phyloP scores from a whole-genome alignment of 2,888 invertebrate genomes.

The Nomada lathburiana region DNA sequence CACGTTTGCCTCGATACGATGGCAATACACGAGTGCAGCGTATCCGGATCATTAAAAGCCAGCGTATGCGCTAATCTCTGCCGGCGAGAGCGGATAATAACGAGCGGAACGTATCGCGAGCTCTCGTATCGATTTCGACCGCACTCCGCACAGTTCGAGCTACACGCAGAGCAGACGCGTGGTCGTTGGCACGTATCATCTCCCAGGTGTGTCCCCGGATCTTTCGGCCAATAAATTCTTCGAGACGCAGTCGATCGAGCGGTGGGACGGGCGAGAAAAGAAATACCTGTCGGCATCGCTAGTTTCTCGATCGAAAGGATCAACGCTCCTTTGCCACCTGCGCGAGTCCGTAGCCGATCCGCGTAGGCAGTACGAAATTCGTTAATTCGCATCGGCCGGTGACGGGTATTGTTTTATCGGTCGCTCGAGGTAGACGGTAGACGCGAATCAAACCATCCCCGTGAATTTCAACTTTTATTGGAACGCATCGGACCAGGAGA shows the following conservation, averaged over 20 bases:
- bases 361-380: too few species aligned
- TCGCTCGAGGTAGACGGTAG: not conserved
- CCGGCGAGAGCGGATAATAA: conserved; percentile 50
- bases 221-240: conserved; percentile 9
- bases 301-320: too few species aligned
- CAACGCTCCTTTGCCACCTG: too few species aligned
- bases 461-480: conserved; percentile 31
- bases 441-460: conserved; percentile 18
- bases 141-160: not conserved
- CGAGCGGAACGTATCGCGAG: conserved; percentile 63
- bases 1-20: conserved; percentile 31
- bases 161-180: conserved; percentile 18
- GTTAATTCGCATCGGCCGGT: too few species aligned
- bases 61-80: conserved; percentile 62
- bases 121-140: conserved; percentile 61
- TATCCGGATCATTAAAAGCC: conserved; percentile 68
- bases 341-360: too few species aligned
- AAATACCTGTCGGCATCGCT: not conserved
- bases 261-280: not conserved
- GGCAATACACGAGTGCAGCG: conserved; percentile 24
- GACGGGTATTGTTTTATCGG: not conserved
- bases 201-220: conserved; percentile 3
- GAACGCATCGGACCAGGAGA: conserved; percentile 10
- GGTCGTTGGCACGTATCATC: conserved; percentile 34
- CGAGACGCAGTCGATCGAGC: conserved; percentile 7